These are phyloP conservation scores for Automeris io DNA, from an alignment of 2,888 invertebrate species.

Conservation along the genomic window DNA sequence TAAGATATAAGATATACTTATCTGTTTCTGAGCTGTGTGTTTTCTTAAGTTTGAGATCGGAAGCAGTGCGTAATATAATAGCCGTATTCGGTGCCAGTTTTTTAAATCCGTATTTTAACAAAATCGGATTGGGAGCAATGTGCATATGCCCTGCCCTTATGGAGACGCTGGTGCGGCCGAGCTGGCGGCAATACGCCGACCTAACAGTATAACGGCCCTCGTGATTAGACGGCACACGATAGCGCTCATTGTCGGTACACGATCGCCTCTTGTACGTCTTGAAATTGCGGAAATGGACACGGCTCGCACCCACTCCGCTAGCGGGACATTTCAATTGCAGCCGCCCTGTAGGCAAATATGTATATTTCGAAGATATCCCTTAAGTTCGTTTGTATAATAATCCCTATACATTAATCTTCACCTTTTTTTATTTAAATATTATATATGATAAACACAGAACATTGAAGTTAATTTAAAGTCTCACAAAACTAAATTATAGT, in stretches of 20 bases:
- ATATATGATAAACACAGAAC: too few relatives aligned
- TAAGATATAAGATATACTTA: too few relatives aligned
- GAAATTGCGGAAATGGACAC: constrained; percentile 74
- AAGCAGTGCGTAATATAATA: too few relatives aligned
- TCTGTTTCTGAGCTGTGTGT: too few relatives aligned
- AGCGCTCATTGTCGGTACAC: constrained; percentile 73
- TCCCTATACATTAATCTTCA: neutral
- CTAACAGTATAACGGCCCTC: constrained; percentile 66
- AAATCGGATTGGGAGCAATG: neutral
- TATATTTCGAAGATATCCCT: constrained; percentile 15
- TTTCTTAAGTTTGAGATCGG: too few relatives aligned
- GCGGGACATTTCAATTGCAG: constrained; percentile 74
- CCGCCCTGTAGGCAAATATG: constrained; percentile 49
- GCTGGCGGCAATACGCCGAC: constrained; percentile 55
- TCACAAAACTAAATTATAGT: too few relatives aligned
- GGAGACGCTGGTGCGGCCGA: constrained; percentile 15
- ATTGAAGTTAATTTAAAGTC: too few relatives aligned
- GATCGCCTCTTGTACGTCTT: constrained; percentile 69
- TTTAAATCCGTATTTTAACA: too few relatives aligned
- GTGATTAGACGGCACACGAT: constrained; percentile 76
- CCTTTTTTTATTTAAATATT: neutral
- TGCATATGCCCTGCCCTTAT: neutral
- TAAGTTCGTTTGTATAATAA: too few relatives aligned
- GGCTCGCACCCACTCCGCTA: constrained; percentile 63
- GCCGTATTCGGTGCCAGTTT: too few relatives aligned